phyloP scores from a whole-genome alignment of 1,140 invertebrate genomes.

The Vanessa tameamea region DNA sequence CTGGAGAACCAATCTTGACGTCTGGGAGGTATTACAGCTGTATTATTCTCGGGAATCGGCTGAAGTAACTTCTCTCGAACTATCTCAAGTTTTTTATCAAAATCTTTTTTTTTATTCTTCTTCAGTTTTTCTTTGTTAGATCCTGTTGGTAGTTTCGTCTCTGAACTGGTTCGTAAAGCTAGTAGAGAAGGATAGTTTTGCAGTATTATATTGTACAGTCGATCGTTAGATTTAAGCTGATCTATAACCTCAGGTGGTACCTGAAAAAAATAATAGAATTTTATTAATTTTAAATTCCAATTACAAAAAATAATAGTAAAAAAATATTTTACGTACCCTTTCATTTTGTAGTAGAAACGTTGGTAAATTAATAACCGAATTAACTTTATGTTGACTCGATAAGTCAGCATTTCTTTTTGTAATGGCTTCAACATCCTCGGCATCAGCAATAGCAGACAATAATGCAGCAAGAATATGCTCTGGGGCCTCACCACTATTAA shows the following conservation, averaged over 20 bases:
- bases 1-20: slow-evolving; percentile 80
- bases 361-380: slow-evolving; percentile 88
- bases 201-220: slow-evolving; percentile 85
- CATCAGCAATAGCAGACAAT: slow-evolving; percentile 81
- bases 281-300: slow-evolving; percentile 16
- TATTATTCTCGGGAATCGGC: slow-evolving; percentile 71
- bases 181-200: slow-evolving; percentile 87
- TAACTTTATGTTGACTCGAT: slow-evolving; percentile 74
- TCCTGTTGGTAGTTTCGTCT: slow-evolving; percentile 82
- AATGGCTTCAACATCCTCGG: slow-evolving; percentile 71
- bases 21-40: slow-evolving; percentile 53
- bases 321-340: slow-evolving; percentile 78
- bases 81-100: slow-evolving; percentile 64
- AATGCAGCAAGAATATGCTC: slow-evolving; percentile 86
- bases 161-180: slow-evolving; percentile 83
- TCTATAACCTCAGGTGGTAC: slow-evolving; percentile 87
- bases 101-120: slow-evolving; percentile 76
- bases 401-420: slow-evolving; percentile 73
- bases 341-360: slow-evolving; percentile 89
- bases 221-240: slow-evolving; percentile 83
- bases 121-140: slow-evolving; percentile 82
- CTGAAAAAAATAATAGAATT: slow-evolving; percentile 66
- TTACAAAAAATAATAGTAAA: not conserved
- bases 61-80: slow-evolving; percentile 66
- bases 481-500: slow-evolving; percentile 86